phyloP scores from a whole-genome alignment of 2,113 vertebrate species.

The Vulpes ferrilata region DNA sequence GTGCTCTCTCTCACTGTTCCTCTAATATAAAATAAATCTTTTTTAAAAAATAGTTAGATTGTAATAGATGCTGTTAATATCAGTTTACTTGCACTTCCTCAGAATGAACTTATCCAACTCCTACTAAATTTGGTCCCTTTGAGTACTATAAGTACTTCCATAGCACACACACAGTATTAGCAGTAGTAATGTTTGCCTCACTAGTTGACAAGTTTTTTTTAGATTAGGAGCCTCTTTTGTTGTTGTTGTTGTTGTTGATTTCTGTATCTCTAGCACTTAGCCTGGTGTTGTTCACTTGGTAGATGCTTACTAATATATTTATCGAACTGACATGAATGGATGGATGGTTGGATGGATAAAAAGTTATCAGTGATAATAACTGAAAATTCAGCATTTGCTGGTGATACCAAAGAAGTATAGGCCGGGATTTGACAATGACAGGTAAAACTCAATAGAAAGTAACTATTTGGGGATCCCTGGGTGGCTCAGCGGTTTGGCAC shows the following conservation, averaged over 20 bases:
- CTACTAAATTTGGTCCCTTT: background rate
- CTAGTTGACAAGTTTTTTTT: background rate
- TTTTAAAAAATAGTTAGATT: background rate
- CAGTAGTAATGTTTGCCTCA: background rate
- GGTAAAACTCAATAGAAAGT: background rate
- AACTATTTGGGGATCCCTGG: background rate
- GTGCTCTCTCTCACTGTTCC: background rate
- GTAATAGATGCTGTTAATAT: background rate
- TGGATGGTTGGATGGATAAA: background rate
- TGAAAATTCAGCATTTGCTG: conserved; percentile 34
- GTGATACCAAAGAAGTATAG: background rate
- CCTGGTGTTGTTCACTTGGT: background rate
- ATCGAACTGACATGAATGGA: background rate
- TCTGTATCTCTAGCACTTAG: background rate
- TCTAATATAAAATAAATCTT: background rate
- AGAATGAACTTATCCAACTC: background rate
- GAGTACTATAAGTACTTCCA: background rate
- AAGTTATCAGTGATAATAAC: conserved; percentile 22
- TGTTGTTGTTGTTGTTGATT: background rate
- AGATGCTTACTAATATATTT: conserved; percentile 21
- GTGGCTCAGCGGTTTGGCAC: too few species aligned
- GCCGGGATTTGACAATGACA: background rate
- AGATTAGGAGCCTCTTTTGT: background rate
- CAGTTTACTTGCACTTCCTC: background rate
- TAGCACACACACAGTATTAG: background rate